These are phyloP conservation scores for Limnephilus rhombicus DNA, from an alignment of 2,888 invertebrate species.

Conservation along the genomic window DNA sequence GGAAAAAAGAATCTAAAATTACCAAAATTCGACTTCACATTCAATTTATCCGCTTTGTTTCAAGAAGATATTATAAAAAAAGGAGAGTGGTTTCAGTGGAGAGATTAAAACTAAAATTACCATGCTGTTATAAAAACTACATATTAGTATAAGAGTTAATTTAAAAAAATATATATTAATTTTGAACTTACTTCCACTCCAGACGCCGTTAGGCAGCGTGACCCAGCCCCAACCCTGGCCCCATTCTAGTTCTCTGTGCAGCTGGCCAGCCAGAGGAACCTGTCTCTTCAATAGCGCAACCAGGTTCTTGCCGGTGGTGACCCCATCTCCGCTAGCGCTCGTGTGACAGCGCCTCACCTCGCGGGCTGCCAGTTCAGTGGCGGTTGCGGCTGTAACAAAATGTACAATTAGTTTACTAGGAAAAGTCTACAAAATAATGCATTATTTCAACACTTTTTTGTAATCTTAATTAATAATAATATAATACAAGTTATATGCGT, in stretches of 20 bases:
- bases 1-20: background rate
- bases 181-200: slow-evolving; percentile 80
- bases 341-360: slow-evolving; percentile 69
- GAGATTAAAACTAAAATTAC: background rate
- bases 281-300: slow-evolving; percentile 77
- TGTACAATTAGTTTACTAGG: background rate
- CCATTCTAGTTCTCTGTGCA: slow-evolving; percentile 81
- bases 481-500: background rate
- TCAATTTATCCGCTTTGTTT: too few species aligned
- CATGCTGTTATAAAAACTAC: background rate
- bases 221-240: slow-evolving; percentile 89
- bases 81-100: background rate
- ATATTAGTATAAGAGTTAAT: background rate
- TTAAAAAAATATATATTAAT: background rate
- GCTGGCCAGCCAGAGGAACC: slow-evolving; percentile 77
- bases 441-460: background rate
- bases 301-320: slow-evolving; percentile 74
- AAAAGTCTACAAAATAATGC: background rate
- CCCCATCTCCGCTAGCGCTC: slow-evolving; percentile 69
- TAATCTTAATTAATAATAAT: background rate
- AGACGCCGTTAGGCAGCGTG: slow-evolving; percentile 81
- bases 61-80: background rate
- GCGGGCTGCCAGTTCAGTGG: slow-evolving; percentile 67
- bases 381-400: slow-evolving; percentile 71
- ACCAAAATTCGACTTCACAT: background rate